Percentiles rank a stretch among this genome's conserved stretches.
These are phyloP conservation scores for Pycnonotus jocosus DNA, from an alignment of 2,113 vertebrate species.

Conservation along the genomic window DNA sequence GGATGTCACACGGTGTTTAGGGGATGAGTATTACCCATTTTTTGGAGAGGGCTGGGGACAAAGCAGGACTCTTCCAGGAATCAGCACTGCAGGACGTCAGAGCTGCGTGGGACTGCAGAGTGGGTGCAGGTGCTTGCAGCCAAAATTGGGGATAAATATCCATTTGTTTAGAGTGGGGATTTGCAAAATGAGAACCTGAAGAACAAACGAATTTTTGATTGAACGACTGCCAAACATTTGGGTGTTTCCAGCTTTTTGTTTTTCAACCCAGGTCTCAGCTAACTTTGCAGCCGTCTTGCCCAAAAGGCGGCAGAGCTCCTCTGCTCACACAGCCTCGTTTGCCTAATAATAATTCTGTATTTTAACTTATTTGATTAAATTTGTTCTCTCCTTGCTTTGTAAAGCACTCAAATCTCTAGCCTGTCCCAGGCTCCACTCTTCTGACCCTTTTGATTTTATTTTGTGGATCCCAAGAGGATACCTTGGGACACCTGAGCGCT, in stretches of 20 bases:
- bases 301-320: neutral
- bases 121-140: neutral
- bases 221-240: neutral
- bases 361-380: neutral
- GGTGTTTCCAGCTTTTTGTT: neutral
- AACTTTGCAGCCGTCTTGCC: neutral
- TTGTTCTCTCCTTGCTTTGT: neutral
- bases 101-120: neutral
- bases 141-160: neutral
- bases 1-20: neutral
- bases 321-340: neutral
- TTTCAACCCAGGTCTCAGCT: neutral
- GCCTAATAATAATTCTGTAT: neutral
- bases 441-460: neutral
- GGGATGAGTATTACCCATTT: neutral
- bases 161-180: neutral
- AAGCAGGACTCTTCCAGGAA: neutral
- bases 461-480: neutral
- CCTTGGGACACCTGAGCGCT: neutral
- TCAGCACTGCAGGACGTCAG: accelerated
- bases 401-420: neutral
- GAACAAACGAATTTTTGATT: neutral
- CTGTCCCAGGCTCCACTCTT: neutral
- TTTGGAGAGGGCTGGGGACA: accelerated
- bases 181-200: neutral